These are phyloP conservation scores for Scalopus aquaticus DNA, from an alignment of 2,113 vertebrate species.

Conservation along the genomic window DNA sequence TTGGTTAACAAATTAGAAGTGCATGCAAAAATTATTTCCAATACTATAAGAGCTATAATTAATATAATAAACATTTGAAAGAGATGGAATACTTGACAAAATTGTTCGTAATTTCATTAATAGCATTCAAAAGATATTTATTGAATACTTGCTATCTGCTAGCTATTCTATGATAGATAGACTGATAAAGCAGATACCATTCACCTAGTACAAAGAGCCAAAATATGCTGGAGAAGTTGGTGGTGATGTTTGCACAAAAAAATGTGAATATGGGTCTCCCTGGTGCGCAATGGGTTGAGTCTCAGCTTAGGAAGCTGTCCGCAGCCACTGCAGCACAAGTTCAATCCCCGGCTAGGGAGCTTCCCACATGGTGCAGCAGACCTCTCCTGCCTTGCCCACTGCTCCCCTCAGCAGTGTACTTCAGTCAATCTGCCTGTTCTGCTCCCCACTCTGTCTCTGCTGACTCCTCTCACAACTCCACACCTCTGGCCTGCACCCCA, in stretches of 20 bases:
- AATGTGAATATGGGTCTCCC: neutral
- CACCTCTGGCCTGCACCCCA: too few species aligned
- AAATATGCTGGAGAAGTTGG: neutral
- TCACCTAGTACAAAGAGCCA: neutral
- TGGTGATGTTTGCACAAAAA: too few species aligned
- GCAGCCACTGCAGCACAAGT: too few species aligned
- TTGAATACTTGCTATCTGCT: neutral
- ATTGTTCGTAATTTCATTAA: neutral
- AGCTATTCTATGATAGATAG: neutral
- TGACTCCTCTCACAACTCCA: too few species aligned
- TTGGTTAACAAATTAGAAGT: slow-evolving; percentile 1
- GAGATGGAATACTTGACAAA: neutral
- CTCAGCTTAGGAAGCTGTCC: too few species aligned
- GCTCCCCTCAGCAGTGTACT: too few species aligned
- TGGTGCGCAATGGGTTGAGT: too few species aligned
- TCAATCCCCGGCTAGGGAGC: too few species aligned
- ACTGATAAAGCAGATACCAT: neutral
- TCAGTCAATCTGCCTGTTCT: too few species aligned
- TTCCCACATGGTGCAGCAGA: too few species aligned
- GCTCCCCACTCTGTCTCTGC: too few species aligned
- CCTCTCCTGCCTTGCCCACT: too few species aligned
- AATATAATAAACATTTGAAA: slow-evolving; percentile 41
- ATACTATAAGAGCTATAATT: neutral
- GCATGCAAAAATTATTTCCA: slow-evolving; percentile 32
- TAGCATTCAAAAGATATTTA: neutral